Conservation (phyloP, 2,888 invertebrate genomes). For the Augochlorella aurata region DNA sequence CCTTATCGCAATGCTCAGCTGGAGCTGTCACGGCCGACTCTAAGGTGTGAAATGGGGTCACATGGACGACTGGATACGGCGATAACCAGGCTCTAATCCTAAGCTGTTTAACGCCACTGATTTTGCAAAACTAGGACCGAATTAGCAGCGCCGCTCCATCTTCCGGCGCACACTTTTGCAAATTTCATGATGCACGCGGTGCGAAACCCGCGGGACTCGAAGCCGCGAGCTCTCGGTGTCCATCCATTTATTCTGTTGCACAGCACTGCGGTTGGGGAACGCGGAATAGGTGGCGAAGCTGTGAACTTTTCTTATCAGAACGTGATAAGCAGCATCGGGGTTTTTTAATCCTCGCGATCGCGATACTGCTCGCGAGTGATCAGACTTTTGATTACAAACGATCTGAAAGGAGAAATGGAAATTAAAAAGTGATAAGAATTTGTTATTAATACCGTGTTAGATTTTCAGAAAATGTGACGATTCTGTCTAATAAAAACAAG, state of each 20-base stretch:
- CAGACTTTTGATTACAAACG: too few species aligned
- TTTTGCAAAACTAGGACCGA: slow-evolving; percentile 21
- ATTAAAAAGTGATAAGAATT: too few species aligned
- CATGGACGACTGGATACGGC: slow-evolving; percentile 15
- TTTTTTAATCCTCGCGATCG: too few species aligned
- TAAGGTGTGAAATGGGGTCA: not conserved
- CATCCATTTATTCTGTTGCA: slow-evolving; percentile 44
- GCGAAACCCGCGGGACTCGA: slow-evolving; percentile 37
- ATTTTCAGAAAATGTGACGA: too few species aligned
- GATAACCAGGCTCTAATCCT: slow-evolving; percentile 19
- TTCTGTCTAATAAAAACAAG: too few species aligned
- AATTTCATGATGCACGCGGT: slow-evolving; percentile 45
- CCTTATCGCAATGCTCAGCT: not conserved
- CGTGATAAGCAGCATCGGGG: not conserved
- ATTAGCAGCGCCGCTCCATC: slow-evolving; percentile 45
- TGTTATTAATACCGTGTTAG: too few species aligned
- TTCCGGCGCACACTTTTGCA: slow-evolving; percentile 40
- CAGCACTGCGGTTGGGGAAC: not conserved
- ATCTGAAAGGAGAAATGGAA: too few species aligned
- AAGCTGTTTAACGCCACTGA: slow-evolving; percentile 6
- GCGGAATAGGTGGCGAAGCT: not conserved
- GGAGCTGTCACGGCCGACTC: too few species aligned
- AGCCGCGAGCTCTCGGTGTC: slow-evolving; percentile 38
- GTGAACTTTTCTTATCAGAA: not conserved
- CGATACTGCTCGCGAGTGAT: too few species aligned